These are phyloP conservation scores for Poeciliopsis paucimaculata DNA, from an alignment of 2,797 vertebrate species.

Conservation along the genomic window DNA sequence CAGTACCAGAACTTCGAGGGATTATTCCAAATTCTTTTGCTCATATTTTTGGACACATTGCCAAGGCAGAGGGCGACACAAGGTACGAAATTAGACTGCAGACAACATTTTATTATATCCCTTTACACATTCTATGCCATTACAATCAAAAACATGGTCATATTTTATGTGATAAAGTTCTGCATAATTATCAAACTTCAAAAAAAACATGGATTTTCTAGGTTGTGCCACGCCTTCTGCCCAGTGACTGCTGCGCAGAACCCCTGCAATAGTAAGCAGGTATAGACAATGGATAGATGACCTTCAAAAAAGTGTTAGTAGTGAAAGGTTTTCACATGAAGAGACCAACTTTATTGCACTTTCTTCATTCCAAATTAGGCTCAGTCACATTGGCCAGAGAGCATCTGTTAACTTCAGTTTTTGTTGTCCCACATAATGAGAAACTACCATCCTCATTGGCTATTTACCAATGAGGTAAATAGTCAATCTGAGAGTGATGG, in stretches of 20 bases:
- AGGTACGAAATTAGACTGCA: slow-evolving; percentile 77
- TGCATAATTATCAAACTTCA: neutral
- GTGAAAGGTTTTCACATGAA: neutral
- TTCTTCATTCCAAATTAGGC: neutral
- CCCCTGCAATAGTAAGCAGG: too few species aligned
- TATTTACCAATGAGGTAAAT: neutral
- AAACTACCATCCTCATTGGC: too few species aligned
- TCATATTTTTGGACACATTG: slow-evolving; percentile 98
- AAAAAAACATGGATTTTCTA: neutral
- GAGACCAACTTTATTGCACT: neutral
- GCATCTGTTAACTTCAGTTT: neutral
- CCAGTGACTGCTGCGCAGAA: too few species aligned
- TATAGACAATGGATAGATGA: too few species aligned
- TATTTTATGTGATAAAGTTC: neutral
- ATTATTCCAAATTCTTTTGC: slow-evolving; percentile 99
- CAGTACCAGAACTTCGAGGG: slow-evolving; percentile 95
- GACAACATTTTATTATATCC: neutral
- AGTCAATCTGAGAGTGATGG: neutral
- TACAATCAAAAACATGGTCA: neutral
- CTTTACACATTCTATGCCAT: neutral
- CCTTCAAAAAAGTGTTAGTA: neutral
- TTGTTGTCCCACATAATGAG: neutral
- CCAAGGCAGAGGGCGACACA: slow-evolving; percentile 97
- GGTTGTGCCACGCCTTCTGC: too few species aligned
- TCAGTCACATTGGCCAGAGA: neutral